phyloP scores from a whole-genome alignment of 2,888 invertebrate genomes.

The Neoaliturus tenellus region DNA sequence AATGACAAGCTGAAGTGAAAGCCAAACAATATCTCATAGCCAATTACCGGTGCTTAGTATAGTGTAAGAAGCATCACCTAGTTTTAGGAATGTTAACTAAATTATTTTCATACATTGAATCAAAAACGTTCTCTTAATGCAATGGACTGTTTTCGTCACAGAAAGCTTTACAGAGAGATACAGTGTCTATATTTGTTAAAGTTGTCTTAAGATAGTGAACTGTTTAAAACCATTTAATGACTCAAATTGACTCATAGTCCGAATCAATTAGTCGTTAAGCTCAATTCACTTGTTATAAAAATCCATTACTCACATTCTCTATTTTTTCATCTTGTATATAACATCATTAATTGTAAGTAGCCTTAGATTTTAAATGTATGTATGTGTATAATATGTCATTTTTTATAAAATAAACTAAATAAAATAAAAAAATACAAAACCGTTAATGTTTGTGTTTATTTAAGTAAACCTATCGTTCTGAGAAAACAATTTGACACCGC shows the following conservation, averaged over 20 bases:
- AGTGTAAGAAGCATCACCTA: neutral
- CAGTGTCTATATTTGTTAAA: neutral
- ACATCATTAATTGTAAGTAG: slow-evolving; percentile 23
- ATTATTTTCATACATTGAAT: neutral
- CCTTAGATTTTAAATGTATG: slow-evolving; percentile 22
- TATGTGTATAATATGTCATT: slow-evolving; percentile 45
- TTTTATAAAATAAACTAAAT: slow-evolving; percentile 41
- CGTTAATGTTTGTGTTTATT: neutral
- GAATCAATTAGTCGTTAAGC: neutral
- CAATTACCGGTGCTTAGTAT: slow-evolving; percentile 7
- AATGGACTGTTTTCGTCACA: neutral
- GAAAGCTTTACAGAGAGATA: neutral
- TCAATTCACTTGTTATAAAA: neutral
- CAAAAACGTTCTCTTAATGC: neutral
- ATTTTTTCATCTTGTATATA: slow-evolving; percentile 40
- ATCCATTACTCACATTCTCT: neutral
- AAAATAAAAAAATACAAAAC: slow-evolving; percentile 37
- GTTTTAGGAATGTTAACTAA: neutral
- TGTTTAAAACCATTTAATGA: too few relatives aligned
- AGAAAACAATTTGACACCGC: too few relatives aligned
- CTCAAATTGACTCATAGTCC: neutral
- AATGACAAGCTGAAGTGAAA: neutral
- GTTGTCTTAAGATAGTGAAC: neutral
- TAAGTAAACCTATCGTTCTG: too few relatives aligned
- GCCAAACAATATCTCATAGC: neutral